Evolutionary conservation across 2,888 invertebrate genomes (phyloP), one percentile per base, ranked within the genome.

Genomic region (Acronicta psi): DNA sequence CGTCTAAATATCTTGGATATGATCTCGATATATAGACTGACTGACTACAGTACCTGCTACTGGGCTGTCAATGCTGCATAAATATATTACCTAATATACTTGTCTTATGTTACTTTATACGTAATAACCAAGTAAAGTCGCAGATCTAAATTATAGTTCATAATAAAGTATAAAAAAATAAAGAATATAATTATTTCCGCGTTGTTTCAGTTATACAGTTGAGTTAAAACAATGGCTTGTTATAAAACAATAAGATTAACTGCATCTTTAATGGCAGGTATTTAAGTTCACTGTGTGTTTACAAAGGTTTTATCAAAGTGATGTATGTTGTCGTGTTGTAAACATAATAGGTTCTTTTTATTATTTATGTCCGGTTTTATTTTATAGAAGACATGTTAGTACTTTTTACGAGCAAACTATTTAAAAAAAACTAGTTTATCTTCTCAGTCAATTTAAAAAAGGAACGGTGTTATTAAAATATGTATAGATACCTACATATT

Each of bases 181-280:
- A 67, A 50, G 57, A 50, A 59, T 68, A 59, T 75, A 79, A 79
- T 75, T 65, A 74, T 81, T 89, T 89, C 89, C 89, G 77, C 75
- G 75, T 80, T 83, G 84, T 79, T 77, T 79, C 67, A 72, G 79
- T 14, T 68, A 66, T 45, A 61, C 53, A 68, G 49, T 59, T 69
- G 69, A 65, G 58, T 76, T 69, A 65, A 79, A 82, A 89, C 87
- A 89, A 89, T 90, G 75, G 83, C 79, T 82, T 80, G 81, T 81
- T 84, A 81, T 73, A 82, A 81, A 81, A 86, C 80, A 82, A 81
- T 81, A 82, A 72, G 69, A 77, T 61, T 43, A 59, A 57, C 65
- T 69, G 50, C 53, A 50, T 34, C 31, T 43, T 56, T 63, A 73
- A 70, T 73, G 59, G 65, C 53, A 67, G 20, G 59, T 55, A 46